phyloP scores from a whole-genome alignment of 2,888 invertebrate species.

The Branchipolynoe longqiensis region DNA sequence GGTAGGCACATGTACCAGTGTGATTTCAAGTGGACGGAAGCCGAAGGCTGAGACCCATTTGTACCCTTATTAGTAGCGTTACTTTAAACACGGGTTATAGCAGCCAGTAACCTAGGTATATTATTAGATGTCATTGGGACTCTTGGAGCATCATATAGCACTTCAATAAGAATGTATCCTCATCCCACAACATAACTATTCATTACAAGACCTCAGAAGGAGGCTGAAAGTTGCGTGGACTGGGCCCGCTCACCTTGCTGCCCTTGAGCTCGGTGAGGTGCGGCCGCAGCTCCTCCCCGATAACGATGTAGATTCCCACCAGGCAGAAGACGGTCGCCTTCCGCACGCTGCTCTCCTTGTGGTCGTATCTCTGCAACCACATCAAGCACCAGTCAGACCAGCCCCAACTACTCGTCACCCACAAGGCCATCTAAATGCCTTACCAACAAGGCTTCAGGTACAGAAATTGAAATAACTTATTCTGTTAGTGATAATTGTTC shows the following conservation, averaged over 20 bases:
- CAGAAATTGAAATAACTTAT: neutral
- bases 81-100: no score
- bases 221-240: neutral
- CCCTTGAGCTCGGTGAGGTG: slow-evolving; percentile 91
- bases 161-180: no score
- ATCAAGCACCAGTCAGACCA: no score
- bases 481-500: neutral
- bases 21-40: no score
- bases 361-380: slow-evolving; percentile 90
- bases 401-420: neutral
- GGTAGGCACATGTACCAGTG: no score
- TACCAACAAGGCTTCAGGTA: neutral
- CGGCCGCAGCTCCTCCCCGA: slow-evolving; percentile 90
- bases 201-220: neutral
- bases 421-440: neutral
- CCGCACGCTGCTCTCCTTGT: slow-evolving; percentile 93
- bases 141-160: no score
- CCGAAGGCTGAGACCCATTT: no score
- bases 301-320: slow-evolving; percentile 94
- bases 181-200: neutral
- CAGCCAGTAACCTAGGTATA: no score
- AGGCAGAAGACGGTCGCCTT: slow-evolving; percentile 98
- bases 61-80: no score
- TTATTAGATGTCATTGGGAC: no score
- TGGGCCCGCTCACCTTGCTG: slow-evolving; percentile 90